Conservation (phyloP, 2,113 vertebrate species). For the Cricetomys ansorgei region DNA sequence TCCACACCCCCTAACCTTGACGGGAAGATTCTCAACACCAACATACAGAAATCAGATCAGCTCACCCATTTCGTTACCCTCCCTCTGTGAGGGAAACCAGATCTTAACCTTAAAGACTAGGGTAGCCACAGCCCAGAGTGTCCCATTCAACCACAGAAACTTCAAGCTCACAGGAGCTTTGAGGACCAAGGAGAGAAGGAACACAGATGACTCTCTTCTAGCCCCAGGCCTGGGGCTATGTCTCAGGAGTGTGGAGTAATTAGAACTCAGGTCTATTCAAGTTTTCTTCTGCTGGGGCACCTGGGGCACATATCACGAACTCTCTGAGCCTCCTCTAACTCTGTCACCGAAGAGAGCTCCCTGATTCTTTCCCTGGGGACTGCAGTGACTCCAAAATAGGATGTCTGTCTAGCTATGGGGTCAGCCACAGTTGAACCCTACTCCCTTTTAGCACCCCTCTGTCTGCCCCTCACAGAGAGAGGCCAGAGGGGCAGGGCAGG, state of each 20-base stretch:
- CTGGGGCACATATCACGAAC: background rate
- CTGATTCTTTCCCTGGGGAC: background rate
- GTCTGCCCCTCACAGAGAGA: background rate
- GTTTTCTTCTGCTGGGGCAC: background rate
- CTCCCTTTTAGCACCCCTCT: background rate
- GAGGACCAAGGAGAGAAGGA: background rate
- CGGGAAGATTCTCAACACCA: background rate
- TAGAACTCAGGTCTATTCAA: constrained; percentile 61
- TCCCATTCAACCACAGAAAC: background rate
- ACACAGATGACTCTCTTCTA: too few species aligned
- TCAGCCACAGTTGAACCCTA: background rate
- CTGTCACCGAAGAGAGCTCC: background rate
- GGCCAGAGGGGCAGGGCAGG: constrained; percentile 20
- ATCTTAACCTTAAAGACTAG: background rate
- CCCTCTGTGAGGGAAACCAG: background rate
- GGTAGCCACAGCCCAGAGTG: background rate
- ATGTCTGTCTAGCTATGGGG: too few species aligned
- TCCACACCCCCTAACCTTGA: too few species aligned
- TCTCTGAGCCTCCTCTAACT: background rate
- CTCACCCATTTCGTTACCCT: background rate
- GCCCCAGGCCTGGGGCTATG: background rate
- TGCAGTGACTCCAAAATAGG: background rate
- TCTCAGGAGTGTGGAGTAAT: constrained; percentile 86
- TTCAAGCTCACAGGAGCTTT: background rate
- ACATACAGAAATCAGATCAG: background rate